Evolutionary conservation across 2,888 invertebrate genomes (phyloP).

Genomic region (Andrena trimmerana): DNA sequence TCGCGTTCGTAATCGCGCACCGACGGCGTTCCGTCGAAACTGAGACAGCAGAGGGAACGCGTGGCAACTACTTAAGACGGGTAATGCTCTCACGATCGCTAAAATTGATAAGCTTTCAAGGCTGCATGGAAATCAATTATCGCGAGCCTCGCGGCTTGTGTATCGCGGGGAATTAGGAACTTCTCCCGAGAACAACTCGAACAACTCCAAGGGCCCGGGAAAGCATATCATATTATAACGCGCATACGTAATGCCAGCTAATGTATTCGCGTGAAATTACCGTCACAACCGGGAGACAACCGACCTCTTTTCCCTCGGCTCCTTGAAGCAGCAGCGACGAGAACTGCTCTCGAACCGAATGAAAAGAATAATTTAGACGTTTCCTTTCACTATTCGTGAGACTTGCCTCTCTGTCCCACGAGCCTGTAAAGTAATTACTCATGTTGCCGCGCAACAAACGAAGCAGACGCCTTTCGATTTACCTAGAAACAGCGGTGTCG

Average conservation of each 20-base stretch:
- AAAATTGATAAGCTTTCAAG: slow-evolving; percentile 58
- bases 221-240: slow-evolving; percentile 45
- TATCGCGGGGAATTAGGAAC: slow-evolving; percentile 46
- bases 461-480: not conserved
- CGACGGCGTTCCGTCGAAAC: not conserved
- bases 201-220: slow-evolving; percentile 25
- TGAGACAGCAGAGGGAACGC: not conserved
- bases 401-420: not conserved
- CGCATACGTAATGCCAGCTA: slow-evolving; percentile 10
- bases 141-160: slow-evolving; percentile 3
- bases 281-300: not conserved
- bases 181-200: slow-evolving; percentile 39
- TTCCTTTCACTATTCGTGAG: not conserved
- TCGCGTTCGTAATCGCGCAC: not conserved
- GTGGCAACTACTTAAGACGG: slow-evolving; percentile 36
- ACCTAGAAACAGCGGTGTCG: slow-evolving; percentile 2
- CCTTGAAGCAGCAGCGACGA: not conserved
- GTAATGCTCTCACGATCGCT: slow-evolving; percentile 43
- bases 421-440: slow-evolving; percentile 30
- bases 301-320: not conserved
- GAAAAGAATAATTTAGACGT: slow-evolving; percentile 41
- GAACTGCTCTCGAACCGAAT: slow-evolving; percentile 22
- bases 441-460: not conserved
- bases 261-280: slow-evolving; percentile 6
- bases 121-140: slow-evolving; percentile 52